Conservation (phyloP, 92 coral and sea anemone species). For the Actinernus sp. region DNA sequence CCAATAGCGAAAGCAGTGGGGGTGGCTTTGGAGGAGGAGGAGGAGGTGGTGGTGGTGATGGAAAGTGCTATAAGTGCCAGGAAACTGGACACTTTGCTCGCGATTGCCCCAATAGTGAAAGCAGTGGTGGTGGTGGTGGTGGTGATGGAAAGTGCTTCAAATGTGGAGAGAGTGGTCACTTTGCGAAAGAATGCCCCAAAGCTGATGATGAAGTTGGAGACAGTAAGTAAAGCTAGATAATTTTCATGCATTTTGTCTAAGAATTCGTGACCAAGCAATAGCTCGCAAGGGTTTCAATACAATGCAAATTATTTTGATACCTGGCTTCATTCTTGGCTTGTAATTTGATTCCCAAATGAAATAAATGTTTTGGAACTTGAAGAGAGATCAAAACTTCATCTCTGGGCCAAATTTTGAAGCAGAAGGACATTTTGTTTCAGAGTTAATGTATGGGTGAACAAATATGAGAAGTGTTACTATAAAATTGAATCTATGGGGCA, state of each 20-base stretch:
- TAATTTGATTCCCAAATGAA: no score
- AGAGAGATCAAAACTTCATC: not conserved
- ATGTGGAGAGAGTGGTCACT: slow-evolving; percentile 73
- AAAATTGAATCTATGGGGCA: no score
- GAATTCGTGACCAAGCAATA: not conserved
- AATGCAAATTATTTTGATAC: no score
- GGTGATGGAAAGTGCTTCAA: slow-evolving; percentile 44
- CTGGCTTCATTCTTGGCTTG: no score
- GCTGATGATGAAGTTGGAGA: slow-evolving; percentile 43
- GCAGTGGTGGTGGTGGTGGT: slow-evolving; percentile 35
- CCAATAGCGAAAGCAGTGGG: slow-evolving; percentile 18
- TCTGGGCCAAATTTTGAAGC: no score
- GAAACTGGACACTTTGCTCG: slow-evolving; percentile 72
- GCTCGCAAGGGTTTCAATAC: no score
- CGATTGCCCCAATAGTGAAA: slow-evolving; percentile 72
- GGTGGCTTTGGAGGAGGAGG: not conserved
- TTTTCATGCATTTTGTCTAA: not conserved
- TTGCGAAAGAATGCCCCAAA: slow-evolving; percentile 76
- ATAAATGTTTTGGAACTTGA: not conserved
- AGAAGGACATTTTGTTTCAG: no score
- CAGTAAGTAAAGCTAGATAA: slow-evolving; percentile 41
- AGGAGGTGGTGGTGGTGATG: slow-evolving; percentile 42
- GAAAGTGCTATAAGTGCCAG: slow-evolving; percentile 61
- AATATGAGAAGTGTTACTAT: no score
- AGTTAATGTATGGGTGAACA: no score